A percentile compares a stretch with the other conserved stretches of the same genome.
Evolutionary conservation across 2,888 invertebrate genomes (phyloP).

Genomic region (Apodemia zela): DNA sequence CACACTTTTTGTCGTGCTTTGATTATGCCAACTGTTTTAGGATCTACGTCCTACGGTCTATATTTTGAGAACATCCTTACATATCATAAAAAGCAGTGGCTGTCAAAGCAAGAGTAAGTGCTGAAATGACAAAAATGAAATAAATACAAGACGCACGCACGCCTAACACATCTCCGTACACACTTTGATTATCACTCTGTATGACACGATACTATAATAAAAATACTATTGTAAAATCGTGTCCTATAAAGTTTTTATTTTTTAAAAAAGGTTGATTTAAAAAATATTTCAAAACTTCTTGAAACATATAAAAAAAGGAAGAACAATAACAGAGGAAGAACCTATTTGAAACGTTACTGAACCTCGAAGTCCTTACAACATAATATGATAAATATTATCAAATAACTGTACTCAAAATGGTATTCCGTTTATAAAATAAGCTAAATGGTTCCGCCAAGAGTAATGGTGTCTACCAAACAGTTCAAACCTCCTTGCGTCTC

Average conservation of each 20-base stretch:
- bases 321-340: not conserved
- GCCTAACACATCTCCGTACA: not conserved
- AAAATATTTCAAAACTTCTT: not conserved
- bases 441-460: constrained; percentile 1
- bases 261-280: not conserved
- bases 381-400: constrained; percentile 4
- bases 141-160: not conserved
- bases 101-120: not conserved
- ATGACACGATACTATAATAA: not conserved
- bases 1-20: no score
- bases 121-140: not conserved
- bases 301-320: not conserved
- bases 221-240: not conserved
- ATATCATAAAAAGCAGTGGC: not conserved
- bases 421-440: not conserved
- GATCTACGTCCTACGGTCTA: no score
- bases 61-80: no score
- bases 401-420: constrained; percentile 4
- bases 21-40: no score
- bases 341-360: not conserved
- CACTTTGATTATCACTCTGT: not conserved
- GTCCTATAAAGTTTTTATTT: not conserved
- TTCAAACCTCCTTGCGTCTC: constrained; percentile 42
- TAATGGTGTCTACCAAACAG: not conserved
- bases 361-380: not conserved